Percentiles rank a stretch among this genome's conserved stretches.
Evolutionary conservation across 2,797 vertebrate genomes (phyloP).

Genomic region (Perodicticus potto): DNA sequence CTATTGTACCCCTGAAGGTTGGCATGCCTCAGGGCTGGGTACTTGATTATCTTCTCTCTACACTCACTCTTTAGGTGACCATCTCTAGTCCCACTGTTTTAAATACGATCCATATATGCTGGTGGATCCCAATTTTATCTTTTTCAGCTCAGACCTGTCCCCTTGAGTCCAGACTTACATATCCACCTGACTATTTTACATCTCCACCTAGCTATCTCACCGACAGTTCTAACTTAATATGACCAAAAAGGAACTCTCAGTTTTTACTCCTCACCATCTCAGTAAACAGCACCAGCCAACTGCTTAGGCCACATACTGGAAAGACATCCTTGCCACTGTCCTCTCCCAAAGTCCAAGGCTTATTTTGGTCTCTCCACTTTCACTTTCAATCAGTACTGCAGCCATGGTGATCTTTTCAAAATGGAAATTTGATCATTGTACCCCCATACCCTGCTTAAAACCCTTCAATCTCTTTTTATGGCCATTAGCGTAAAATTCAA

Average conservation of each 20-base stretch:
- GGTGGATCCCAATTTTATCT: constrained; percentile 7
- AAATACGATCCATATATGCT: neutral
- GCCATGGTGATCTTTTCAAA: constrained; percentile 10
- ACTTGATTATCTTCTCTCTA: neutral
- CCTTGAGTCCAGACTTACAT: neutral
- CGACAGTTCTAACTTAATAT: neutral
- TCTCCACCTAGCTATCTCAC: neutral
- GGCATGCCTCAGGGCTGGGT: neutral
- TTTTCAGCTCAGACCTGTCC: neutral
- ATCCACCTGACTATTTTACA: neutral
- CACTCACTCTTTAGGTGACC: neutral
- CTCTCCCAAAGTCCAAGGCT: neutral
- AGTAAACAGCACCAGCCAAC: neutral
- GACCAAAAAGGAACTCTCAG: constrained; percentile 14
- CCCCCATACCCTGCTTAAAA: neutral
- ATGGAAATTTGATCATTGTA: constrained; percentile 51
- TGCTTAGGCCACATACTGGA: neutral
- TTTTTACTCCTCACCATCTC: neutral
- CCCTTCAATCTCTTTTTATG: neutral
- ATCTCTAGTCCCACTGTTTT: neutral
- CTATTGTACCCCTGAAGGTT: neutral
- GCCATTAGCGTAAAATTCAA: constrained; percentile 39
- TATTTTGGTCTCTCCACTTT: constrained; percentile 34
- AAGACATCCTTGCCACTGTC: neutral
- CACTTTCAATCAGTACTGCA: constrained; percentile 3